Evolutionary conservation across 2,113 vertebrate genomes (phyloP), one percentile per base, ranked within the genome.

Genomic region (Peromyscus polionotus): DNA sequence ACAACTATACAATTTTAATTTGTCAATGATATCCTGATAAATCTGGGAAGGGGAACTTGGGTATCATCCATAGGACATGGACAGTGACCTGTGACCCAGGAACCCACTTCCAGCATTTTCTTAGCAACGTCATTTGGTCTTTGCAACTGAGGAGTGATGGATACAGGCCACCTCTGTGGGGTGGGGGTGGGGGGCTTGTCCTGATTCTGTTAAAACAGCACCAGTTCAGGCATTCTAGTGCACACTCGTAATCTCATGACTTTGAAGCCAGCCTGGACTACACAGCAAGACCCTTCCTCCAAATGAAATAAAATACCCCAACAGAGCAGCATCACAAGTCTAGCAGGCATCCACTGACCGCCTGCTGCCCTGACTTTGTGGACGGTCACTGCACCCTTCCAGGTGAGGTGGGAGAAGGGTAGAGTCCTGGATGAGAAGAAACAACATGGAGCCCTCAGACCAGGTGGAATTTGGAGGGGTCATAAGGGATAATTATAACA

Each of bases 331-430:
- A 33, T 95, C 81, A 24, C 61, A 70, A 79, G 2, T 5, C 61
- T n/a, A 19, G 42, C 42, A 57, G 77, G 8, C 24, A 7, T 33
- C 13, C 67, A 17, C 72, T 67, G 26, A 8, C 6, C 2, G 73
- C 5, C 48, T 16, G 12, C 79, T n/a, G 7, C 83, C 22, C 24
- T 0, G 0, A 48, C 9, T 45, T 5, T 9, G 10, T n/a, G 4
- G 73, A 13, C 2, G 5, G 65, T 1, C 39, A 54, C 33, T 3
- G 48, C 22, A 28, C 16, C 51, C n/a, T 59, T 26, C n/a, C 42
- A 70, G 45, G 48, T 31, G 0, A 67, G n/a, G 14, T 67, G 28
- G 73, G 39, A 20, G 16, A 6, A 67, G 11, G 33, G 3, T 28
- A n/a, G 45, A n/a, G 33, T 42, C 45, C 36, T 83, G n/a, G 42